Evolutionary conservation across 2,888 invertebrate genomes (phyloP), one percentile per base, ranked within the genome.

Genomic region (Scaptomyza tumidula): DNA sequence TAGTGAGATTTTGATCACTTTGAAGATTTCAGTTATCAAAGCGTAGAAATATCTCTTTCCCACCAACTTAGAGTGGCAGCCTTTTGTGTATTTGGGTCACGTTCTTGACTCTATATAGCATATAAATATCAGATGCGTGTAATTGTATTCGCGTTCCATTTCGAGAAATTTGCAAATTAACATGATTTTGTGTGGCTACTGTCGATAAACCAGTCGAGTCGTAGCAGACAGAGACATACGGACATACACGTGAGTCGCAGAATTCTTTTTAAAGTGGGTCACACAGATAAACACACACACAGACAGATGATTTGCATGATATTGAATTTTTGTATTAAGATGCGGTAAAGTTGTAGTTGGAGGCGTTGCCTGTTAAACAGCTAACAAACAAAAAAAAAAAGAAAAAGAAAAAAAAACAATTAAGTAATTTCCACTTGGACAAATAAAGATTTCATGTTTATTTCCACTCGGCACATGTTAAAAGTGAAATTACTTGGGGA

Each of bases 1-100:
- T 68, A n/a, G 39, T 48, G 55, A 43, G 55, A 67, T 57, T 67
- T 67, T 52, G 2, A 41, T 41, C 16, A 59, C 61, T 54, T 71
- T 37, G 37, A 9, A 59, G 69, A 53, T 69, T 64, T 65, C 14
- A 59, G 59, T 31, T 66, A 70, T 58, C 57, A 11, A 19, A 44
- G 35, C 33, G 10, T 33, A 45, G 31, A 60, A 44, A 64, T 46
- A 53, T 74, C 59, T 31, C 46, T 33, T 10, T 33, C 49, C 59
- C 24, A 46, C 50, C 50, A 54, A 64, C 62, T 55, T 56, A 33
- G 41, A 33, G 27, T 33, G 62, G 46, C 60, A 59, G 73, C 78
- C 74, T 80, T 85, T 85, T 76, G 87, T 78, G 76, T 84, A 88
- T 86, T 84, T 86, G 68, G 86, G 86, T 86, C 86, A 86, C 87